These are phyloP conservation scores for Sapajus apella DNA, from an alignment of 2,113 vertebrate genomes.

Conservation along the genomic window DNA sequence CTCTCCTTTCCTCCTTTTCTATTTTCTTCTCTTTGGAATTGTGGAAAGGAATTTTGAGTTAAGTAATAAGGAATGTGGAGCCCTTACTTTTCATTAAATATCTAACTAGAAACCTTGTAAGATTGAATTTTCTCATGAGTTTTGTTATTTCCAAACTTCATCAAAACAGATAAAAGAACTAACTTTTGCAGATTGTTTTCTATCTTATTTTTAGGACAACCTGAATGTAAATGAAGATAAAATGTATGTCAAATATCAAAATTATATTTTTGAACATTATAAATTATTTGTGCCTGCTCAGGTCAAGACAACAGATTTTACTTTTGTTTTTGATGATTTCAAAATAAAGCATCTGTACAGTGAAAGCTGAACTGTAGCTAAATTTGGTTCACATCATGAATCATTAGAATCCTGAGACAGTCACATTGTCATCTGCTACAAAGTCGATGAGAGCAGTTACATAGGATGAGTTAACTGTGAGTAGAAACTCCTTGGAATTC, in stretches of 20 bases:
- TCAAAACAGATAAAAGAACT: background rate
- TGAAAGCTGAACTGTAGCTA: constrained; percentile 59
- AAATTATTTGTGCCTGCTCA: constrained; percentile 57
- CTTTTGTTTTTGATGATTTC: constrained; percentile 72
- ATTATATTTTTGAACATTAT: constrained; percentile 37
- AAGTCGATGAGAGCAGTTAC: constrained; percentile 39
- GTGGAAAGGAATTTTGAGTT: background rate
- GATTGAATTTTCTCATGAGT: background rate
- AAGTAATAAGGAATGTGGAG: background rate
- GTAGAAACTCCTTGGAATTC: constrained; percentile 43
- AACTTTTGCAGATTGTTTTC: background rate
- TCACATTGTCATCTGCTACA: constrained; percentile 60
- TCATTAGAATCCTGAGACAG: constrained; percentile 65
- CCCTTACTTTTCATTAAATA: constrained; percentile 33
- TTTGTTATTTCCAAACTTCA: constrained; percentile 47
- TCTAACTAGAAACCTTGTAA: constrained; percentile 8
- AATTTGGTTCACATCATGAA: constrained; percentile 70
- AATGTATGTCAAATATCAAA: constrained; percentile 22
- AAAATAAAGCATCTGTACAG: constrained; percentile 62
- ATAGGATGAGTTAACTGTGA: constrained; percentile 50
- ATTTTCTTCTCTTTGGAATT: background rate
- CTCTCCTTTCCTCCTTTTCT: background rate
- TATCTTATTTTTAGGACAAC: constrained; percentile 20
- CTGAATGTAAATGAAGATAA: background rate
- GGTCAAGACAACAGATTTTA: constrained; percentile 56